phyloP scores from a whole-genome alignment of 2,888 invertebrate species.

The Coecobrya sp. region DNA sequence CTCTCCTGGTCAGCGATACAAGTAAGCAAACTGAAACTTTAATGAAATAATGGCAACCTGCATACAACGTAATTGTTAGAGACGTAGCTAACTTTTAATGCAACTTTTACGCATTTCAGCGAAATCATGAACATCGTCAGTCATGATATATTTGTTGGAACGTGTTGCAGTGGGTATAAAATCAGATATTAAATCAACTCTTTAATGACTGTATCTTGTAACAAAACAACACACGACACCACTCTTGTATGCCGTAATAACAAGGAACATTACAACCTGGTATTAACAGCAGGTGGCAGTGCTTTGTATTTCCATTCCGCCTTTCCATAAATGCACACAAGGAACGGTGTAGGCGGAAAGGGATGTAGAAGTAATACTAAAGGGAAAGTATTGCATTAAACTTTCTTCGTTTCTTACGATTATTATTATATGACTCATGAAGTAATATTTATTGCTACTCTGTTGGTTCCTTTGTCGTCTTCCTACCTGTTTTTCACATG shows the following conservation, averaged over 20 bases:
- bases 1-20: conserved; percentile 90
- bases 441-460: conserved; percentile 50
- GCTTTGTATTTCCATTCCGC: conserved; percentile 52
- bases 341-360: neutral
- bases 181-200: conserved; percentile 67
- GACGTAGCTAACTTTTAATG: conserved; percentile 23
- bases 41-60: conserved; percentile 16
- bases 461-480: conserved; percentile 23
- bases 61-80: neutral
- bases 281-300: conserved; percentile 74
- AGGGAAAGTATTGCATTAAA: conserved; percentile 31
- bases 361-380: neutral
- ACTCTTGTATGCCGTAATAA: conserved; percentile 6
- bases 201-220: conserved; percentile 44
- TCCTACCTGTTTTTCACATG: conserved; percentile 33
- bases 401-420: conserved; percentile 24
- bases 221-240: neutral
- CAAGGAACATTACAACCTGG: conserved; percentile 19
- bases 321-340: conserved; percentile 34
- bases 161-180: conserved; percentile 37
- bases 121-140: neutral
- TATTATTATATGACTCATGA: conserved; percentile 61
- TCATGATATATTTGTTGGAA: conserved; percentile 25
- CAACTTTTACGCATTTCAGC: conserved; percentile 13
- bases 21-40: conserved; percentile 77